Conservation (phyloP, 2,113 vertebrate species). For the Nerophis lumbriciformis region DNA sequence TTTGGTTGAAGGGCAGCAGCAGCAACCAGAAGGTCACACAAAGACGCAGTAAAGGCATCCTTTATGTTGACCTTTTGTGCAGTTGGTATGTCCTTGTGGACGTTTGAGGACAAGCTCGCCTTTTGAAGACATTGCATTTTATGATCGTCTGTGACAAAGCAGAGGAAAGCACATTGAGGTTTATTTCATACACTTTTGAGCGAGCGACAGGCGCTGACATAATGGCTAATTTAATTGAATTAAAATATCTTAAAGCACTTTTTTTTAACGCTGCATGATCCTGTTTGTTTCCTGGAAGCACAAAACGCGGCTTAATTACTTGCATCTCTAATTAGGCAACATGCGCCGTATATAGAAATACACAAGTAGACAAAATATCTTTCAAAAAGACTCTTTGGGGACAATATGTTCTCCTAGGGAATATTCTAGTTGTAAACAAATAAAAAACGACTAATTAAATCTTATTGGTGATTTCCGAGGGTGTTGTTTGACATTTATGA, state of each 20-base stretch:
- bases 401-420: slow-evolving; percentile 54
- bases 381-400: slow-evolving; percentile 55
- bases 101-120: neutral
- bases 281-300: slow-evolving; percentile 43
- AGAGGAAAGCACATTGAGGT: slow-evolving; percentile 16
- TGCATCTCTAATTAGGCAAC: slow-evolving; percentile 52
- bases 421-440: slow-evolving; percentile 57
- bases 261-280: neutral
- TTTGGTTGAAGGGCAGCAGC: slow-evolving; percentile 22
- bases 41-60: slow-evolving; percentile 27
- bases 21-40: slow-evolving; percentile 15
- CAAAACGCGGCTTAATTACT: slow-evolving; percentile 46
- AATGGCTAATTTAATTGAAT: slow-evolving; percentile 26
- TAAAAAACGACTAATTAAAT: slow-evolving; percentile 42
- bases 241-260: slow-evolving; percentile 2
- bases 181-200: neutral
- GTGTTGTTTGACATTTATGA: neutral
- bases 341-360: slow-evolving; percentile 27
- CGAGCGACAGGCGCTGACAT: neutral
- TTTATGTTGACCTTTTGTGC: slow-evolving; percentile 22
- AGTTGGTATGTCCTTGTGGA: slow-evolving; percentile 45
- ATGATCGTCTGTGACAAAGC: slow-evolving; percentile 33
- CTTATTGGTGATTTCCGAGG: slow-evolving; percentile 42
- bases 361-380: slow-evolving; percentile 53
- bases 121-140: slow-evolving; percentile 44